These are phyloP conservation scores for Scylla paramamosain DNA, from an alignment of 1,140 invertebrate species.

Conservation along the genomic window DNA sequence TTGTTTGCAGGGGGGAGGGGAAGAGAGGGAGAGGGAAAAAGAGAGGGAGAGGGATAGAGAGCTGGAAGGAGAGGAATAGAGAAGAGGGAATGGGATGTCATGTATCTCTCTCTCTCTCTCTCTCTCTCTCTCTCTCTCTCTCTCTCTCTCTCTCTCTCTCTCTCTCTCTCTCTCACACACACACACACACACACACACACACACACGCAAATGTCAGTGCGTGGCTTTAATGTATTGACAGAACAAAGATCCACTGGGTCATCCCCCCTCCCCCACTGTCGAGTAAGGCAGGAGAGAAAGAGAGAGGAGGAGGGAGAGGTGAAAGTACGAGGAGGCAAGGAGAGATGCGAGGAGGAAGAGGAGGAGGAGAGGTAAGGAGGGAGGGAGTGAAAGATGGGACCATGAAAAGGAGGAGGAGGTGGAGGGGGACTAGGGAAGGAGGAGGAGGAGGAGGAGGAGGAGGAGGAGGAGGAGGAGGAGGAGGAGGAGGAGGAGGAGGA, in stretches of 20 bases:
- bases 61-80: background rate
- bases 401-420: background rate
- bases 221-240: background rate
- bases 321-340: background rate
- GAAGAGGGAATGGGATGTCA: background rate
- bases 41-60: background rate
- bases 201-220: background rate
- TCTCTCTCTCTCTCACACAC: conserved; percentile 48
- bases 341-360: background rate
- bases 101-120: background rate
- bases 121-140: too few relatives aligned
- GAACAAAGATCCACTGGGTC: background rate
- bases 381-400: background rate
- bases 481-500: conserved; percentile 4
- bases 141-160: background rate
- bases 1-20: background rate
- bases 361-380: background rate
- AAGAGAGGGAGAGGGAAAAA: conserved; percentile 43
- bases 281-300: background rate
- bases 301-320: background rate
- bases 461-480: background rate
- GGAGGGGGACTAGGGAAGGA: background rate
- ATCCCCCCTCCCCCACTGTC: background rate
- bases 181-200: conserved; percentile 60
- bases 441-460: background rate